These are phyloP conservation scores for Pseudachorutes palmiensis DNA, from an alignment of 1,140 invertebrate genomes.

Conservation along the genomic window DNA sequence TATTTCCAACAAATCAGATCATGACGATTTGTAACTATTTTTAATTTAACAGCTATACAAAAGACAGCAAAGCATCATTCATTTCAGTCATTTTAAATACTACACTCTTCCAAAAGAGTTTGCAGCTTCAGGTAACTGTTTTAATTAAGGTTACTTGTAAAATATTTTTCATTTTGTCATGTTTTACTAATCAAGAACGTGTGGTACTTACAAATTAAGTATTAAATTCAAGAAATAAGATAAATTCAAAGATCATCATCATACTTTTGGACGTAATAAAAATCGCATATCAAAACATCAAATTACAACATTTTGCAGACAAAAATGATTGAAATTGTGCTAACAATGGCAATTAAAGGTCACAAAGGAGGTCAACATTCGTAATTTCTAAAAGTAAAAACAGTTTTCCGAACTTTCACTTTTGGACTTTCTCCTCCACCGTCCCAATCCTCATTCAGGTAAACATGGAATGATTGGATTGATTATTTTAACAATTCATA, in stretches of 20 bases:
- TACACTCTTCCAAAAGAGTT: background rate
- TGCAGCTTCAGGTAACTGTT: too few relatives aligned
- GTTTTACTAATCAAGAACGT: constrained; percentile 10
- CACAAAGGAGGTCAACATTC: background rate
- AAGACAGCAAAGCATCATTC: background rate
- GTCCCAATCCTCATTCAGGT: background rate
- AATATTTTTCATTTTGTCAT: background rate
- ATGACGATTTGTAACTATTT: background rate
- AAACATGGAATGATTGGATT: background rate
- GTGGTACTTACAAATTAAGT: constrained; percentile 2
- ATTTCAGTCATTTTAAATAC: background rate
- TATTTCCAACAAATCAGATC: background rate
- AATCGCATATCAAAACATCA: constrained; percentile 5
- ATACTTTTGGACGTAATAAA: constrained; percentile 5
- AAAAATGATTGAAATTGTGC: background rate
- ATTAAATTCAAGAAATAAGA: background rate
- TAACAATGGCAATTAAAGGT: background rate
- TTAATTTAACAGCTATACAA: background rate
- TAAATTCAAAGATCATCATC: background rate
- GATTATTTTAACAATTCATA: too few relatives aligned
- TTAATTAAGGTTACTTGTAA: background rate
- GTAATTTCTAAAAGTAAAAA: background rate
- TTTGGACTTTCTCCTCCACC: background rate
- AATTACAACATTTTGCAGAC: too few relatives aligned
- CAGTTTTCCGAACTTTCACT: background rate